Percentiles rank a stretch among this genome's conserved stretches.
These are phyloP conservation scores for Crocuta crocuta DNA, from an alignment of 2,113 vertebrate species.

Conservation along the genomic window DNA sequence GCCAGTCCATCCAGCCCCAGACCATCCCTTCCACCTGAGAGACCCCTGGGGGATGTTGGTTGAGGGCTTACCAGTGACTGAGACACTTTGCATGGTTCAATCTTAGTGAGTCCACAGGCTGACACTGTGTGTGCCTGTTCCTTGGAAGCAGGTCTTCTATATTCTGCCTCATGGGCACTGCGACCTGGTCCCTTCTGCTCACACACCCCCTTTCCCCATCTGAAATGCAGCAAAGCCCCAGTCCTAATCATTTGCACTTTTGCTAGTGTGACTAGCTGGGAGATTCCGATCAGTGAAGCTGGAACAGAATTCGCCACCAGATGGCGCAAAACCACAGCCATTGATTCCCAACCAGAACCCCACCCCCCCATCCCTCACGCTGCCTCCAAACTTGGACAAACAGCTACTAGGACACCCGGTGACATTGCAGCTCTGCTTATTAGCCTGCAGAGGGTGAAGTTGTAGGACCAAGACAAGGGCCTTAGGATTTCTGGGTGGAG, in stretches of 20 bases:
- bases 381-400: accelerated
- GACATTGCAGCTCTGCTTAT: accelerated
- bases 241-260: not conserved
- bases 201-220: no score
- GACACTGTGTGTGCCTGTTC: not conserved
- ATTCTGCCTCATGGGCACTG: not conserved
- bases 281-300: not conserved
- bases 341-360: not conserved
- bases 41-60: accelerated
- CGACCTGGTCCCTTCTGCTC: not conserved
- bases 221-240: not conserved
- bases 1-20: not conserved
- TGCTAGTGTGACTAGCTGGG: accelerated
- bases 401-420: accelerated
- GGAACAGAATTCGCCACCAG: constrained; percentile 33
- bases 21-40: not conserved
- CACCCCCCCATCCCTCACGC: not conserved
- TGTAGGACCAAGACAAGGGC: not conserved
- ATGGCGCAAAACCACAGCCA: not conserved
- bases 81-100: not conserved
- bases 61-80: not conserved
- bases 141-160: not conserved
- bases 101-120: not conserved
- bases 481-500: not conserved
- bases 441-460: not conserved